phyloP scores from a whole-genome alignment of 2,113 vertebrate species.

The Petroica traversi region DNA sequence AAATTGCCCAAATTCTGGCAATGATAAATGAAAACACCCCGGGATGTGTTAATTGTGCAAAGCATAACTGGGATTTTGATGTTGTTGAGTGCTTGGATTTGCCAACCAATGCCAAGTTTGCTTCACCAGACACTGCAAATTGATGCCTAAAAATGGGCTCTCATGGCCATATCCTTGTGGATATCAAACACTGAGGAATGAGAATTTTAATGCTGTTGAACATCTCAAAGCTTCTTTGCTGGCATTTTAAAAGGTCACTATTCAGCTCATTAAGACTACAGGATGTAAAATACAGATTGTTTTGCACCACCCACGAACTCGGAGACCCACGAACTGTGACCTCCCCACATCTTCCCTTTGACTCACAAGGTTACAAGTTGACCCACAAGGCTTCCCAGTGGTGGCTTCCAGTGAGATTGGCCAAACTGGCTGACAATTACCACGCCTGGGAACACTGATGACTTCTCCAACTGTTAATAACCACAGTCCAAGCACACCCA shows the following conservation, averaged over 20 bases:
- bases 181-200: neutral
- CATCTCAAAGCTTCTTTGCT: neutral
- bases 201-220: neutral
- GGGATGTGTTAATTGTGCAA: neutral
- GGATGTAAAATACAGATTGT: constrained; percentile 5
- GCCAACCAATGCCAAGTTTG: fast-evolving
- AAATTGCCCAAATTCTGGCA: neutral
- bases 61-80: neutral
- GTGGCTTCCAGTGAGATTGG: neutral
- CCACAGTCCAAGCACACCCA: neutral
- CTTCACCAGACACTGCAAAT: neutral
- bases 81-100: neutral
- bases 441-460: neutral
- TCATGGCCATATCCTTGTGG: neutral
- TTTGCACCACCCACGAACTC: neutral
- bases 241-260: constrained; percentile 49
- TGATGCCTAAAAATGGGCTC: neutral
- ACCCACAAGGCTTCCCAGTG: neutral
- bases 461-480: neutral
- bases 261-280: neutral
- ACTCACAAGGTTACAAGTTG: neutral
- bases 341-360: neutral
- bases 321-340: neutral
- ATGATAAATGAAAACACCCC: neutral
- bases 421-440: neutral